A percentile compares a stretch with the other conserved stretches of the same genome.
Evolutionary conservation across 2,113 vertebrate species (phyloP).

Genomic region (Noctilio leporinus): DNA sequence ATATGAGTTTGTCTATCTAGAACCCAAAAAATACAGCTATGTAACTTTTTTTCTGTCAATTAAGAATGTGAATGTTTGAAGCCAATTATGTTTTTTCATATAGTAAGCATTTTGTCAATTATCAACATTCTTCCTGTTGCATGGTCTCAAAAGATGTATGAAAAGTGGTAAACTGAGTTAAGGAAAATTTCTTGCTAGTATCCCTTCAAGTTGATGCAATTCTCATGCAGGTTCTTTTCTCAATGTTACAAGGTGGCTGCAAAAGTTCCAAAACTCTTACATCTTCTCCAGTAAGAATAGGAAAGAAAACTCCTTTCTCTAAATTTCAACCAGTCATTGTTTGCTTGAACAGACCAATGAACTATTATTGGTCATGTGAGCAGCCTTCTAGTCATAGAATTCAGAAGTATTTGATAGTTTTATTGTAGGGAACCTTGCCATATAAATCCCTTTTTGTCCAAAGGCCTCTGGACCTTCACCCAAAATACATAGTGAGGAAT

Average conservation of each 20-base stretch:
- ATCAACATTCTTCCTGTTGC: neutral
- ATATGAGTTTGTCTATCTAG: neutral
- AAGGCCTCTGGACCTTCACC: neutral
- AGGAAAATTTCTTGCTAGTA: neutral
- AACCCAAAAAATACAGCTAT: neutral
- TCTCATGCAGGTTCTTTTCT: neutral
- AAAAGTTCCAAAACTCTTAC: neutral
- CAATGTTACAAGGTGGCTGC: neutral
- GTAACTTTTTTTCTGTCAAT: neutral
- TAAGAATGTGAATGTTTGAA: neutral
- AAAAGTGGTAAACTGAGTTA: neutral
- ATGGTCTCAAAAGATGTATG: neutral
- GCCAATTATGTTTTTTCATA: neutral
- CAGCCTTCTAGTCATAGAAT: neutral
- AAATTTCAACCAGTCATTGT: neutral
- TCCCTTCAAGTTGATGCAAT: neutral
- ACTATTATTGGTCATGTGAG: neutral
- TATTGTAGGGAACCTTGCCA: neutral
- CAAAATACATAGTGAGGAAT: neutral
- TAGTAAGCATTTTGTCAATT: neutral
- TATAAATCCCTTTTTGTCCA: neutral
- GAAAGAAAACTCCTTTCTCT: neutral
- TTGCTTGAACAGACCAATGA: no score
- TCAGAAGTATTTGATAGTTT: neutral
- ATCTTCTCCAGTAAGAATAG: neutral